Conservation (phyloP, 2,888 invertebrate genomes). For the Ctena decussata region DNA sequence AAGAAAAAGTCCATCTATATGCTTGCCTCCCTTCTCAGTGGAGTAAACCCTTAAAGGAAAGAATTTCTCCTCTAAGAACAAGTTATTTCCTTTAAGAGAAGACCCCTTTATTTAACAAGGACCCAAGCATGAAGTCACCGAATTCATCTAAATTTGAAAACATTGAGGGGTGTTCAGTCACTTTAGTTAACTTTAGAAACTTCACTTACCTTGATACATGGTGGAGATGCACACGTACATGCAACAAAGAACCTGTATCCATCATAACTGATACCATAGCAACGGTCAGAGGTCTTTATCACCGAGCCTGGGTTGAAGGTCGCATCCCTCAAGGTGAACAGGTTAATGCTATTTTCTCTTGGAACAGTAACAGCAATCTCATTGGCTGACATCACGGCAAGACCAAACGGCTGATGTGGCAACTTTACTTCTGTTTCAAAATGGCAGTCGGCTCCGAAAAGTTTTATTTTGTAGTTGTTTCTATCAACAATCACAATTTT, state of each 20-base stretch:
- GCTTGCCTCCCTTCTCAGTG: no score
- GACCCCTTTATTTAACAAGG: no score
- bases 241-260: constrained; percentile 58
- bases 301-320: constrained; percentile 35
- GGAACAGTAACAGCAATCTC: constrained; percentile 67
- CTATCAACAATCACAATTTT: constrained; percentile 63
- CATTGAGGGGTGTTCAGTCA: no score
- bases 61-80: no score
- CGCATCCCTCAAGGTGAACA: constrained; percentile 45
- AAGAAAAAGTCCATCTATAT: no score
- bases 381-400: constrained; percentile 33
- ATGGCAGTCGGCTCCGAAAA: constrained; percentile 44
- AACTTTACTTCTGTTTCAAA: constrained; percentile 50
- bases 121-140: no score
- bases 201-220: constrained; percentile 57
- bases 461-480: constrained; percentile 68
- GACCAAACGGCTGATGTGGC: constrained; percentile 66
- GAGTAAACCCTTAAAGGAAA: no score
- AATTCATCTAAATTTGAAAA: no score
- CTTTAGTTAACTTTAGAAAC: no score
- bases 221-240: constrained; percentile 60
- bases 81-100: no score
- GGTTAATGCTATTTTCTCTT: constrained; percentile 58
- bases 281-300: constrained; percentile 55
- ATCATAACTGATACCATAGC: constrained; percentile 66